phyloP scores from a whole-genome alignment of 2,888 invertebrate genomes.

The Sminthurides aquaticus region DNA sequence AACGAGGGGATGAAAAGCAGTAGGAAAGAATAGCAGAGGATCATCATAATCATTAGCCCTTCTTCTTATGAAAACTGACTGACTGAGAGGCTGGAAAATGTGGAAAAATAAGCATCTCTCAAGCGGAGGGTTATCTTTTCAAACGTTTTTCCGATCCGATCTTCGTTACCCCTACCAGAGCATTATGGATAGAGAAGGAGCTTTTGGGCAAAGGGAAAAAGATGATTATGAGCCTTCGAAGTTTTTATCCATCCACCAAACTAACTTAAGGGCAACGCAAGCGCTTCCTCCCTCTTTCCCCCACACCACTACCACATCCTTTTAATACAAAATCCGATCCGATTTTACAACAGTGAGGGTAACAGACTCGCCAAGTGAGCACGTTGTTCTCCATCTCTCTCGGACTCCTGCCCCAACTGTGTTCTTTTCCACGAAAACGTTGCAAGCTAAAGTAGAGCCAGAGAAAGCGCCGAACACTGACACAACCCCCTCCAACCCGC shows the following conservation, averaged over 20 bases:
- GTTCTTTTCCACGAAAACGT: no score
- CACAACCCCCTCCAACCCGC: no score
- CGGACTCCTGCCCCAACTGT: background rate
- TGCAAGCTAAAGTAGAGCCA: no score
- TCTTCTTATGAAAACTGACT: slow-evolving; percentile 19
- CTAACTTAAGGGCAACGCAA: slow-evolving; percentile 24
- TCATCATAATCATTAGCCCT: slow-evolving; percentile 19
- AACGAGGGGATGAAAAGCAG: slow-evolving; percentile 20
- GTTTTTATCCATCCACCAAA: no score
- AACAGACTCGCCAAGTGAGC: slow-evolving; percentile 35
- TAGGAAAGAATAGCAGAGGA: slow-evolving; percentile 17
- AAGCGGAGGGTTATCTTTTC: no score
- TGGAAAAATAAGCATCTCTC: slow-evolving; percentile 3
- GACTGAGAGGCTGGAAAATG: slow-evolving; percentile 10
- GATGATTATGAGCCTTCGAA: no score
- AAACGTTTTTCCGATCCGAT: no score
- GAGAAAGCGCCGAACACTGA: no score
- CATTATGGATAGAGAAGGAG: no score
- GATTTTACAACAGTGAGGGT: slow-evolving; percentile 39
- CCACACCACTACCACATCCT: background rate
- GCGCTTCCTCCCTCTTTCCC: slow-evolving; percentile 18
- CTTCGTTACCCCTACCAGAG: no score
- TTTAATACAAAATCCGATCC: slow-evolving; percentile 22
- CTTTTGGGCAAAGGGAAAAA: no score
- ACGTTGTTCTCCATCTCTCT: background rate